Evolutionary conservation across 2,888 invertebrate genomes (phyloP).

Genomic region (Hyalella azteca): DNA sequence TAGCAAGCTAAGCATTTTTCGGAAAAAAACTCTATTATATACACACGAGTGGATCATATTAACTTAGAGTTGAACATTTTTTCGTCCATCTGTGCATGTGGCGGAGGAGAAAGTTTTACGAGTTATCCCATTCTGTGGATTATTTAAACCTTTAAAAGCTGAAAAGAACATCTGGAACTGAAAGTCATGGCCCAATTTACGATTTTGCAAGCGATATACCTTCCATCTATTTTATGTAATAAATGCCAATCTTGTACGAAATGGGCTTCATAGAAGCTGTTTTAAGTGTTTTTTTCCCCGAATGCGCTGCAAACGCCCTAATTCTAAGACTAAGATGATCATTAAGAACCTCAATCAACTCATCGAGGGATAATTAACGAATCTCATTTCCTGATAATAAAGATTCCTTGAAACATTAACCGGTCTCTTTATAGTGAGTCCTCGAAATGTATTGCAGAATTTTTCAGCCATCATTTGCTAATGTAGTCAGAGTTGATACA

Average conservation of each 20-base stretch:
- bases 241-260: conserved; percentile 13
- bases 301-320: not conserved
- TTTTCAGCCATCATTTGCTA: not conserved
- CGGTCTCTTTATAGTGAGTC: not conserved
- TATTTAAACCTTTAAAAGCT: not conserved
- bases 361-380: not conserved
- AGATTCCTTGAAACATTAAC: not conserved
- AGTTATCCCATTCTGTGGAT: not conserved
- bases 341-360: not conserved
- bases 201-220: not conserved
- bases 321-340: conserved; percentile 1
- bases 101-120: not conserved
- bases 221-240: not conserved
- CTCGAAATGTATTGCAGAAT: not conserved
- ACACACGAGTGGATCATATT: too few species aligned
- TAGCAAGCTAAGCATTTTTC: too few species aligned
- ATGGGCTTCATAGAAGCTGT: not conserved
- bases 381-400: not conserved
- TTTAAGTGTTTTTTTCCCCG: not conserved
- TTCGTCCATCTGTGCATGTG: not conserved
- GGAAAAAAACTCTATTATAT: too few species aligned
- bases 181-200: not conserved
- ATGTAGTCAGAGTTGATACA: not conserved
- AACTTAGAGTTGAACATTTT: too few species aligned
- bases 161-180: not conserved